Percentiles rank a stretch among this genome's conserved stretches.
Evolutionary conservation across 1,140 invertebrate species (phyloP).

Genomic region (Rhyzopertha dominica): DNA sequence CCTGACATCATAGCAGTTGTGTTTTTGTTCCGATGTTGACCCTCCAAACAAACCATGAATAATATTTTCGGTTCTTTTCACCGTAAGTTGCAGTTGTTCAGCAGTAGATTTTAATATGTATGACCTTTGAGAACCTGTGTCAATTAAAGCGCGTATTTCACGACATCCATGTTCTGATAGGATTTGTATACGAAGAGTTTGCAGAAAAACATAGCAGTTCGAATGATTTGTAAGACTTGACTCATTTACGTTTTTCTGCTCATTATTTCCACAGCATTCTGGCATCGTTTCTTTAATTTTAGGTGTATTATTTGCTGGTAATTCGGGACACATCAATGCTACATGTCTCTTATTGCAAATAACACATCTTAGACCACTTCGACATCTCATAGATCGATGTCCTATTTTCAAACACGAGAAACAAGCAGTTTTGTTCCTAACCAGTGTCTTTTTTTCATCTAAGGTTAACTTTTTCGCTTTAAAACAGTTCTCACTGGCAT

Average conservation of each 20-base stretch:
- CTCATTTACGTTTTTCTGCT: neutral
- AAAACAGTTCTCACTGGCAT: neutral
- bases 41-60: constrained; percentile 1
- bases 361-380: neutral
- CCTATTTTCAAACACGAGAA: neutral
- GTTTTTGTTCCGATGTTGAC: neutral
- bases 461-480: constrained; percentile 1
- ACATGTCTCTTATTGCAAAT: neutral
- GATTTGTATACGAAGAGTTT: neutral
- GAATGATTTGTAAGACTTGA: neutral
- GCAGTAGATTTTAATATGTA: neutral
- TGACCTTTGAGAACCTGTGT: neutral
- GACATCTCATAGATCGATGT: neutral
- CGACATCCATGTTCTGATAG: neutral
- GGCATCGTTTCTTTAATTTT: neutral
- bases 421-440: neutral
- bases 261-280: neutral
- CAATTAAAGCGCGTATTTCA: neutral
- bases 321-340: neutral
- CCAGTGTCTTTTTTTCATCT: neutral
- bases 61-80: neutral
- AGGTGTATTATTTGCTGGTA: too few species aligned
- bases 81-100: neutral
- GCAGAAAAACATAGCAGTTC: neutral
- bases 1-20: neutral